Evolutionary conservation across 2,113 vertebrate species (phyloP).

Genomic region (Xiphorhynchus elegans): DNA sequence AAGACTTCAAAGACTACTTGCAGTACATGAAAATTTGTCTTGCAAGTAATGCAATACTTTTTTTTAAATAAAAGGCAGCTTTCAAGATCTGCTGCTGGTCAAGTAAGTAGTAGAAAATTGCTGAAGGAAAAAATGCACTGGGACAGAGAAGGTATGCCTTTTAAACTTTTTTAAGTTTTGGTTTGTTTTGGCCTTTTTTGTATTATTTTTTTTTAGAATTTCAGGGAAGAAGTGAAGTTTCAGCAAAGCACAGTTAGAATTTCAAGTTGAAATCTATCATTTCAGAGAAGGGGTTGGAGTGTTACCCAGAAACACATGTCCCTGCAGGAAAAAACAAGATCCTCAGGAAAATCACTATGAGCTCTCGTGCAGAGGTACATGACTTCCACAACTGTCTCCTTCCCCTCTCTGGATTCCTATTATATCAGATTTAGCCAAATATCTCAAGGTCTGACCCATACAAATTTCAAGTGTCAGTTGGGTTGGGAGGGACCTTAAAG

Average conservation of each 20-base stretch:
- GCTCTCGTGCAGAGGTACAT: fast-evolving
- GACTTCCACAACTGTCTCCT: fast-evolving
- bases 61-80: not conserved
- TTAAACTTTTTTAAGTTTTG: not conserved
- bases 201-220: not conserved
- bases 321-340: not conserved
- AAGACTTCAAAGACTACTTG: not conserved
- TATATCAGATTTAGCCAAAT: fast-evolving
- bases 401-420: not conserved
- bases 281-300: not conserved
- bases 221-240: not conserved
- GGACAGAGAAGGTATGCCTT: not conserved
- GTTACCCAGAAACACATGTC: not conserved
- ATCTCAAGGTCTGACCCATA: not conserved
- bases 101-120: not conserved
- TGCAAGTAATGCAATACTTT: not conserved
- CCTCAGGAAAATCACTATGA: not conserved
- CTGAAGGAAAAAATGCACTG: not conserved
- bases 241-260: not conserved
- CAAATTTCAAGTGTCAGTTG: not conserved
- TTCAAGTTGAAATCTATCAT: not conserved
- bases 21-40: not conserved
- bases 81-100: not conserved
- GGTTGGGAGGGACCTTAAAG: not conserved
- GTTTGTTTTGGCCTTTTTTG: not conserved